Percentiles rank a stretch among this genome's conserved stretches.
Conservation (phyloP, 2,797 vertebrate genomes). For the Myiothlypis chrysogaster region DNA sequence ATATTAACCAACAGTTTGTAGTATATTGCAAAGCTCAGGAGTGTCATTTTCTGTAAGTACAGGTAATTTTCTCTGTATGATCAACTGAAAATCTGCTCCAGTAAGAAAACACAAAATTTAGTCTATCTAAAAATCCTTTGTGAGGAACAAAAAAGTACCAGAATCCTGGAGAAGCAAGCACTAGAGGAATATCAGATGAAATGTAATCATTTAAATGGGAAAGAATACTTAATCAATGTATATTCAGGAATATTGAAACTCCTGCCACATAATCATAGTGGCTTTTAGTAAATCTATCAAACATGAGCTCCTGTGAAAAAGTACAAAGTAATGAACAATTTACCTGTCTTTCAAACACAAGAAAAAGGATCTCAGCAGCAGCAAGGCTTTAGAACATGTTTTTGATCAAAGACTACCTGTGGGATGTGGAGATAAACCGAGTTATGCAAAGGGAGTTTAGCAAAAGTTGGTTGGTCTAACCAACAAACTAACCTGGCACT, state of each 20-base stretch:
- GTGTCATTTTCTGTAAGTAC: neutral
- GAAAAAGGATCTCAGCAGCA: neutral
- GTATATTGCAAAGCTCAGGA: neutral
- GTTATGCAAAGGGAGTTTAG: neutral
- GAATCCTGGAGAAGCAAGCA: neutral
- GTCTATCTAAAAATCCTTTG: neutral
- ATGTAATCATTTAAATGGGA: neutral
- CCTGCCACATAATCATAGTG: neutral
- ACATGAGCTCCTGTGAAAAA: neutral
- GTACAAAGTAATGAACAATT: neutral
- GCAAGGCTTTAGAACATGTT: neutral
- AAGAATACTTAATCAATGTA: neutral
- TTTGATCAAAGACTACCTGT: neutral
- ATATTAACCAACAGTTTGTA: neutral
- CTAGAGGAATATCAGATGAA: neutral
- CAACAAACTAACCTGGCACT: neutral
- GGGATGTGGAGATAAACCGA: rapidly evolving
- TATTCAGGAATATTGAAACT: neutral
- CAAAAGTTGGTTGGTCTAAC: neutral
- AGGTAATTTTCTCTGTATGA: conserved; percentile 3
- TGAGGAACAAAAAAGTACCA: neutral
- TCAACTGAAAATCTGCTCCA: neutral
- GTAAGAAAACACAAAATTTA: neutral
- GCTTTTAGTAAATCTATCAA: neutral
- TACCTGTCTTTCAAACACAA: neutral